Conservation (phyloP, 2,888 invertebrate genomes). For the Gortyna flavago region DNA sequence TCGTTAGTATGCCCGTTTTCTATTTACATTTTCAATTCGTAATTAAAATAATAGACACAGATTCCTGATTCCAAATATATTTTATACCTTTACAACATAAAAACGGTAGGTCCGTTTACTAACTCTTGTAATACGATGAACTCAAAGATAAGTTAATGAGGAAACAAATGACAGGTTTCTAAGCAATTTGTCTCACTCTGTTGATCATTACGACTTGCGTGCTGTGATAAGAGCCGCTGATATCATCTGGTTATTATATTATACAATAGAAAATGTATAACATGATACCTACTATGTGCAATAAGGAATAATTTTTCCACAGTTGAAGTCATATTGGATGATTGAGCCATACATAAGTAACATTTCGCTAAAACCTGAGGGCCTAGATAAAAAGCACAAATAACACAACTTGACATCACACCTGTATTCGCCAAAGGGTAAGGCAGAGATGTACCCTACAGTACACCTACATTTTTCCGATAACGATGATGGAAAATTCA, state of each 20-base stretch:
- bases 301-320: not conserved
- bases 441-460: too few relatives aligned
- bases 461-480: too few relatives aligned
- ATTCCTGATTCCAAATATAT: not conserved
- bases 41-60: conserved; percentile 1
- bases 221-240: conserved; percentile 30
- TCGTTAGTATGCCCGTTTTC: not conserved
- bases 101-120: conserved; percentile 5
- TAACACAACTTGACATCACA: too few relatives aligned
- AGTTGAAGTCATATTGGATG: not conserved
- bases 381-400: too few relatives aligned
- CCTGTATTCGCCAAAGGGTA: too few relatives aligned
- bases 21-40: not conserved
- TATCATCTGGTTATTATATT: conserved; percentile 31
- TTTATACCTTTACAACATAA: conserved; percentile 21
- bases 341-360: too few relatives aligned
- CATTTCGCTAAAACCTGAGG: too few relatives aligned
- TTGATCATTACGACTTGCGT: conserved; percentile 40
- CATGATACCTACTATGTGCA: conserved; percentile 10
- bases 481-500: too few relatives aligned
- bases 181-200: conserved; percentile 40
- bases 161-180: conserved; percentile 39
- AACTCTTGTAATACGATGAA: conserved; percentile 32
- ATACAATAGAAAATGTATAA: conserved; percentile 8
- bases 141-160: conserved; percentile 24